Percentiles rank a stretch among this genome's conserved stretches.
phyloP scores from a whole-genome alignment of 2,797 vertebrate genomes.

The Malacoctenus gilli region DNA sequence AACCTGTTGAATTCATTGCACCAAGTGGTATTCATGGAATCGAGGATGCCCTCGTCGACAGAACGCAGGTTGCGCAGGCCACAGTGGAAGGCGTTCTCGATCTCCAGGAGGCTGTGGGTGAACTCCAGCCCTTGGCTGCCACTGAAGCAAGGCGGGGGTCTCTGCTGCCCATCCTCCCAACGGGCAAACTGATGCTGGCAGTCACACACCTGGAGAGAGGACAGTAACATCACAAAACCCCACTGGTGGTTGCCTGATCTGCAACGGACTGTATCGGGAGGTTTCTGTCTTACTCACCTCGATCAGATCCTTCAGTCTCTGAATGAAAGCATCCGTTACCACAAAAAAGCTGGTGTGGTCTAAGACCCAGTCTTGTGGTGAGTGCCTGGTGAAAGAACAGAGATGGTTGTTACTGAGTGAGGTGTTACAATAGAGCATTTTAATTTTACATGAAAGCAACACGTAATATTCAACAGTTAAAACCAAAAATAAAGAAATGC shows the following conservation, averaged over 20 bases:
- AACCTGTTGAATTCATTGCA: conserved; percentile 84
- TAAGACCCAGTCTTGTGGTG: conserved; percentile 79
- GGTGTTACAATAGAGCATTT: neutral
- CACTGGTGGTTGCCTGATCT: neutral
- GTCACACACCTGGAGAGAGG: conserved; percentile 84
- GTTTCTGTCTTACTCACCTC: too few species aligned
- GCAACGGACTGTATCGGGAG: neutral
- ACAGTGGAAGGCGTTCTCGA: conserved; percentile 82
- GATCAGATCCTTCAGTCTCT: conserved; percentile 87
- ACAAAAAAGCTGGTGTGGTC: conserved; percentile 86
- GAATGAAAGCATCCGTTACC: conserved; percentile 85
- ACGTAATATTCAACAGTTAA: neutral
- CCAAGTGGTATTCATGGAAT: conserved; percentile 84
- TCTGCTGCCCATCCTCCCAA: conserved; percentile 85
- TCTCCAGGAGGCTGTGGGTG: conserved; percentile 78
- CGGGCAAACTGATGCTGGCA: conserved; percentile 90
- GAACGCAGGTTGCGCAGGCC: conserved; percentile 76
- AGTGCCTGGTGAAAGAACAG: conserved; percentile 72
- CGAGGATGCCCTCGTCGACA: conserved; percentile 78
- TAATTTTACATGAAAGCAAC: neutral
- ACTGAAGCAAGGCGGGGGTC: conserved; percentile 81
- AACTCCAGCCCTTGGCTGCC: conserved; percentile 82
- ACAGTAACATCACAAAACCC: neutral
- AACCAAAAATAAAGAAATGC: neutral
- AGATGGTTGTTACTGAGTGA: neutral